Evolutionary conservation across 2,113 vertebrate species (phyloP), one percentile per base, ranked within the genome.

Genomic region (Chinchilla lanigera): DNA sequence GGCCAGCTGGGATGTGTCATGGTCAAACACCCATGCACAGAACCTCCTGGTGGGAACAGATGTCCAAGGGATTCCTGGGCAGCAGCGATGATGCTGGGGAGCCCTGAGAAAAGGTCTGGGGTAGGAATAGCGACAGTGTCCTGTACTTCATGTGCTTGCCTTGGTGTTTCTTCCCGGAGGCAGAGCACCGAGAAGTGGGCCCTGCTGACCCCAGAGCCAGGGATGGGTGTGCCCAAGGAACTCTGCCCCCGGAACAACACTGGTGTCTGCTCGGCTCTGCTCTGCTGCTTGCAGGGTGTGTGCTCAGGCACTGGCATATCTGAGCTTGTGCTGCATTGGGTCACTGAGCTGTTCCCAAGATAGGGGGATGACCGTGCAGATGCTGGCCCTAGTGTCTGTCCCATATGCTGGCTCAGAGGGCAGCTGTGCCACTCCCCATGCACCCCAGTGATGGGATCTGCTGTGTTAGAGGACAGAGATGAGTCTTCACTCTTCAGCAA

Each of bases 241-340:
- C 4, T 6, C 9, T 20, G 41, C 11, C n/a, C 7, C 8, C 3
- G 10, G 82, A 30, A n/a, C 81, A 19, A 0, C 44, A 5, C 24
- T 9, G 35, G 58, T 56, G 60, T 35, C 71, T 24, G 80, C 19
- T 28, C 30, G 38, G 19, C 20, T 54, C 26, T 38, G 26, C 58
- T 60, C 58, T 60, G 8, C n/a, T n/a, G n/a, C 2, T 5, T 3
- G 28, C 14, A 0, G 13, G 4, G 11, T 22, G 0, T 30, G 0
- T 24, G 7, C 14, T 6, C 16, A 0, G 22, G 1, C 8, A 0
- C n/a, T 33, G 67, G 61, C 26, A 33, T 28, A 9, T 44, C 3
- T 7, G 5, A 4, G 38, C 26, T 50, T 26, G n/a, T 67, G 17
- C 24, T n/a, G 16, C n/a, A 41, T 67, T 44, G 67, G n/a, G 17